Percentiles rank a stretch among this genome's conserved stretches.
Evolutionary conservation across 2,113 vertebrate genomes (phyloP).

Genomic region (Lampris megalopsis): DNA sequence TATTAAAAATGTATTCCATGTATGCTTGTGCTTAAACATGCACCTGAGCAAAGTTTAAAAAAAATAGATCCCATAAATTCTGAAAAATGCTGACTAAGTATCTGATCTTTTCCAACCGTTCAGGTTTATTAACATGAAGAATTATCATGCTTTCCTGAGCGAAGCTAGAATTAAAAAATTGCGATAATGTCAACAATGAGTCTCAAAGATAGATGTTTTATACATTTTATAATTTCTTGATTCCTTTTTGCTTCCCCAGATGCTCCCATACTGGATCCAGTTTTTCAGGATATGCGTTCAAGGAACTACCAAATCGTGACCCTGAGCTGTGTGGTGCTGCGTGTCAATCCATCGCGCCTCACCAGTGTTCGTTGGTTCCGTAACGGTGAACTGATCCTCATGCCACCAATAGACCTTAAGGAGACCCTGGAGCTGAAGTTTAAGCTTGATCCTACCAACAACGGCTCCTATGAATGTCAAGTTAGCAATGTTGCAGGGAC

Average conservation of each 20-base stretch:
- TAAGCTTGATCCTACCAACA: slow-evolving; percentile 87
- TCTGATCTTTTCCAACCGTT: too few species aligned
- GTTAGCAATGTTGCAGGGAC: slow-evolving; percentile 92
- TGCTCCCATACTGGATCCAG: slow-evolving; percentile 90
- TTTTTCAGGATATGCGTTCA: slow-evolving; percentile 89
- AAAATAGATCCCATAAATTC: too few species aligned
- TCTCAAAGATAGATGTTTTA: too few species aligned
- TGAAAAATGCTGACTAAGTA: too few species aligned
- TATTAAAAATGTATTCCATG: too few species aligned
- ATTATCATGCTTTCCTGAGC: too few species aligned
- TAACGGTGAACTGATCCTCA: slow-evolving; percentile 84
- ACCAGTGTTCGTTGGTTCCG: slow-evolving; percentile 90
- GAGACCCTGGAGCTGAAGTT: slow-evolving; percentile 89
- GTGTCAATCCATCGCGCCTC: slow-evolving; percentile 89
- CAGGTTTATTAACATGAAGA: too few species aligned
- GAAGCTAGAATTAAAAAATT: too few species aligned
- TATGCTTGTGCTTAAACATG: too few species aligned
- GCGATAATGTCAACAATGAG: too few species aligned
- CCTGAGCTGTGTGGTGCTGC: slow-evolving; percentile 89
- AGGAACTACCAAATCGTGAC: slow-evolving; percentile 84
- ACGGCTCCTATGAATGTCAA: slow-evolving; percentile 91
- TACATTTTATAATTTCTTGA: too few species aligned
- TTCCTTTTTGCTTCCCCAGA: slow-evolving; percentile 73
- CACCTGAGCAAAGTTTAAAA: too few species aligned
- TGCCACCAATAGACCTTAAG: slow-evolving; percentile 83